phyloP scores from a whole-genome alignment of 2,888 invertebrate species.

The Caenorhabditis doughertyi region DNA sequence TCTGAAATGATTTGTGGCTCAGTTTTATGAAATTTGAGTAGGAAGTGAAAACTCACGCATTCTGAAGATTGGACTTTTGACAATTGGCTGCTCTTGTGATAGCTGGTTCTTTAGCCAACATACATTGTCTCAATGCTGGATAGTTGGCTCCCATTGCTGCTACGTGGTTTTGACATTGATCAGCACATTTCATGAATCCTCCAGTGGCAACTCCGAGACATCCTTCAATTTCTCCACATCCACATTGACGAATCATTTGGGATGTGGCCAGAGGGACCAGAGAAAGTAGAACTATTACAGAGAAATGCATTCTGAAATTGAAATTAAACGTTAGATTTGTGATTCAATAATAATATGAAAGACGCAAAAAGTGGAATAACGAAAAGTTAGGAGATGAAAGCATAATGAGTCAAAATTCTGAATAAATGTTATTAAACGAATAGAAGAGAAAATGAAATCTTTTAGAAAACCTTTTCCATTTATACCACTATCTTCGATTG shows the following conservation, averaged over 20 bases:
- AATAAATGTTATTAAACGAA: too few relatives aligned
- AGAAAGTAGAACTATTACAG: conserved; percentile 25
- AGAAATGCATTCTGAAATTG: conserved; percentile 23
- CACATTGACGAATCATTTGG: conserved; percentile 78
- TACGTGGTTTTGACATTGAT: conserved; percentile 79
- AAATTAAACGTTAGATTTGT: not conserved
- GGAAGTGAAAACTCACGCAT: conserved; percentile 66
- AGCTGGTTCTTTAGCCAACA: conserved; percentile 71
- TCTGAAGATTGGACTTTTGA: conserved; percentile 69
- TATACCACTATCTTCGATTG: conserved; percentile 6
- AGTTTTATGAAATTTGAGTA: not conserved
- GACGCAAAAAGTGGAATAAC: too few relatives aligned
- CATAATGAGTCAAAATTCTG: too few relatives aligned
- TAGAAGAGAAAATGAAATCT: conserved; percentile 13
- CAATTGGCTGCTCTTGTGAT: conserved; percentile 73
- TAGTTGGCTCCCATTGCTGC: conserved; percentile 78
- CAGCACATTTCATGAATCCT: conserved; percentile 77
- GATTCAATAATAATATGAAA: not conserved
- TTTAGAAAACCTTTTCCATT: conserved; percentile 15
- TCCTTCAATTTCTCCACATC: conserved; percentile 74
- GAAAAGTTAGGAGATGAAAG: too few relatives aligned
- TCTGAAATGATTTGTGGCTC: conserved; percentile 52
- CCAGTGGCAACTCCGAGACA: conserved; percentile 65
- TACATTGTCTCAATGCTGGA: conserved; percentile 72
- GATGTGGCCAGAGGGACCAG: conserved; percentile 43